phyloP scores from a whole-genome alignment of 2,888 invertebrate genomes.

The Hemicrepidius hirtus region DNA sequence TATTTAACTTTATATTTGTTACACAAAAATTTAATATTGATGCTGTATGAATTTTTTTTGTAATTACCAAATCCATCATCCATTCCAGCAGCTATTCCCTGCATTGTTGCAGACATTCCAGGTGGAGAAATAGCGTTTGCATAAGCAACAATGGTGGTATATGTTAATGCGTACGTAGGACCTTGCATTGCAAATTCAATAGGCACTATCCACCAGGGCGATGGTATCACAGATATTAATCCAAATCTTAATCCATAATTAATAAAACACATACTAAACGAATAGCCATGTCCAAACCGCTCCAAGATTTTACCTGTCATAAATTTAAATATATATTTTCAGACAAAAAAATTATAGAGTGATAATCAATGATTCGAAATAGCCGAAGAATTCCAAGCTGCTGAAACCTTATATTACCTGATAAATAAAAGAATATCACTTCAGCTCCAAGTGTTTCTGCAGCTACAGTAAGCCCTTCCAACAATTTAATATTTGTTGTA shows the following conservation, averaged over 20 bases:
- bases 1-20: no score
- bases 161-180: conserved; percentile 90
- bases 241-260: conserved; percentile 85
- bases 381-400: no score
- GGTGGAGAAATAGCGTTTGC: conserved; percentile 74
- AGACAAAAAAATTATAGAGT: no score
- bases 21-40: not conserved
- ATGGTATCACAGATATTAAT: conserved; percentile 83
- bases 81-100: conserved; percentile 91
- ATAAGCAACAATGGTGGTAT: conserved; percentile 85
- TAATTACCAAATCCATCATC: conserved; percentile 86
- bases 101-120: conserved; percentile 87
- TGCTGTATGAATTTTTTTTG: not conserved
- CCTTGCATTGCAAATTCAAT: conserved; percentile 90
- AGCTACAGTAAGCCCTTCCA: conserved; percentile 87
- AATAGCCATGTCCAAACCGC: conserved; percentile 84
- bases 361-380: no score
- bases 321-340: no score
- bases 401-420: conserved; percentile 71
- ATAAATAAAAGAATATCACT: conserved; percentile 83
- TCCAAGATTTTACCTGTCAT: conserved; percentile 87
- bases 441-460: conserved; percentile 88
- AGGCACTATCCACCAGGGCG: conserved; percentile 88
- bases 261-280: conserved; percentile 85
- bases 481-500: conserved; percentile 81